Evolutionary conservation across 2,113 vertebrate species (phyloP).

Genomic region (Balaeniceps rex): DNA sequence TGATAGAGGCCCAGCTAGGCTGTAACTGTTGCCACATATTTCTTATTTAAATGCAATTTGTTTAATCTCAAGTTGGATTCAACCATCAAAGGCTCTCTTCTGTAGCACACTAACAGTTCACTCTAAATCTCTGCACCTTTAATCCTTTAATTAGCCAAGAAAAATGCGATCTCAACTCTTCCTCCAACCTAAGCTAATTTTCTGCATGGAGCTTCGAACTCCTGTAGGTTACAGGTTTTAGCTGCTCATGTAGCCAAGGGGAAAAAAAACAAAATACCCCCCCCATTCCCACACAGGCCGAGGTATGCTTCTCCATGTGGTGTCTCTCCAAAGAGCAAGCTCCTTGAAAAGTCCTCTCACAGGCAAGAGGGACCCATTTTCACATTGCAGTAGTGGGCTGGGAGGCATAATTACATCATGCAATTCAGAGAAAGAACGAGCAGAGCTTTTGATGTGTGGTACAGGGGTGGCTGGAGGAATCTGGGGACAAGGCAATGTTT

Average conservation of each 20-base stretch:
- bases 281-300: background rate
- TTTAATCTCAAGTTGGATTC: constrained; percentile 45
- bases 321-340: background rate
- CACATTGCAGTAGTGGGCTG: background rate
- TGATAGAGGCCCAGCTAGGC: background rate
- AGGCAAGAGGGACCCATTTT: background rate
- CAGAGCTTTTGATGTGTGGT: background rate
- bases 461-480: background rate
- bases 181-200: constrained; percentile 50
- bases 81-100: constrained; percentile 30
- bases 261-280: background rate
- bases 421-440: background rate
- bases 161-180: constrained; percentile 45
- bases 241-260: background rate
- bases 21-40: background rate
- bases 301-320: background rate
- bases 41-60: constrained; percentile 60
- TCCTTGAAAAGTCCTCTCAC: background rate
- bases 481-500: background rate
- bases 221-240: constrained; percentile 22
- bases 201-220: constrained; percentile 34
- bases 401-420: background rate
- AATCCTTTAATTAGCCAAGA: constrained; percentile 61
- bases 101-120: constrained; percentile 19
- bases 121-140: constrained; percentile 37